Evolutionary conservation across 2,797 vertebrate genomes (phyloP).

Genomic region (Sphenodon punctatus): DNA sequence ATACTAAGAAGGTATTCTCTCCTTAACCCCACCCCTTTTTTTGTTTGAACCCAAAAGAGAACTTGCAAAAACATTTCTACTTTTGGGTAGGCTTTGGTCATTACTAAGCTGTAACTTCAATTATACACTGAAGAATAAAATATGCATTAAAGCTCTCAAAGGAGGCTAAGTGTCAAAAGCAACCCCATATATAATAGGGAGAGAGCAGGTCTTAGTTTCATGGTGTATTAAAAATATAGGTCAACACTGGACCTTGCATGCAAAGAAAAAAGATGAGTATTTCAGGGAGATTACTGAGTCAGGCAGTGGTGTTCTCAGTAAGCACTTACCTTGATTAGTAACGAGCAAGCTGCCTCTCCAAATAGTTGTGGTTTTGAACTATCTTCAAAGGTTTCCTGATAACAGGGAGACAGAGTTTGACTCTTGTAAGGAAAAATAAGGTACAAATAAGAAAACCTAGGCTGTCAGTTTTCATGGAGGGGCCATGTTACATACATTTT

Average conservation of each 20-base stretch:
- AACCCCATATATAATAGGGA: not conserved
- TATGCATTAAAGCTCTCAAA: conserved; percentile 18
- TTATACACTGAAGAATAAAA: conserved; percentile 22
- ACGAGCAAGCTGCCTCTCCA: not conserved
- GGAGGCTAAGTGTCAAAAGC: conserved; percentile 25
- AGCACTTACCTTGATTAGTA: conserved; percentile 11
- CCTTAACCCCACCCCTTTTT: not conserved
- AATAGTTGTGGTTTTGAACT: conserved; percentile 18
- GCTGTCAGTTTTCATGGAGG: not conserved
- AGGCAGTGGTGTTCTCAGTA: conserved; percentile 31
- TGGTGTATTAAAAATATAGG: conserved; percentile 33
- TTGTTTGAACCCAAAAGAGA: not conserved
- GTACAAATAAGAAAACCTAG: not conserved
- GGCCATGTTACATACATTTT: not conserved
- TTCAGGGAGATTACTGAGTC: not conserved
- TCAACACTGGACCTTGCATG: conserved; percentile 37
- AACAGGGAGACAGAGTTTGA: not conserved
- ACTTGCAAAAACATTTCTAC: conserved; percentile 11
- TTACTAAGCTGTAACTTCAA: not conserved
- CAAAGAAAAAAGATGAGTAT: conserved; percentile 3
- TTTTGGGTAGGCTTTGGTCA: not conserved
- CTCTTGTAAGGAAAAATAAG: not conserved
- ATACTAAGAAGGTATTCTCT: not conserved
- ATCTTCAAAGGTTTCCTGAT: conserved; percentile 1
- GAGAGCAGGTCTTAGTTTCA: conserved; percentile 43